Evolutionary conservation across 1,140 invertebrate genomes (phyloP).

Genomic region (Papilio aristodemus): DNA sequence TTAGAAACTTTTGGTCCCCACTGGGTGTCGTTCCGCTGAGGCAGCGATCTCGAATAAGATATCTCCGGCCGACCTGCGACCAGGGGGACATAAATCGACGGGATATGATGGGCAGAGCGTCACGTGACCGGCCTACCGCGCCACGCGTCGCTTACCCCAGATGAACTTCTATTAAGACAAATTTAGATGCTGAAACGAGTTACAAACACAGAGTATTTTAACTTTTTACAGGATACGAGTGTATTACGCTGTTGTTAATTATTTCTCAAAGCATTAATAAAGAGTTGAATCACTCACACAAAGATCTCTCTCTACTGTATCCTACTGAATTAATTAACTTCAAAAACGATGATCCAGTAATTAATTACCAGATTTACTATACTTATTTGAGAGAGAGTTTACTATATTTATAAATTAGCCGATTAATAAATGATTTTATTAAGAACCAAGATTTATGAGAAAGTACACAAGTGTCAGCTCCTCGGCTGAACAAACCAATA

Average conservation of each 20-base stretch:
- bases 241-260: too few species aligned
- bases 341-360: too few species aligned
- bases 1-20: constrained; percentile 39
- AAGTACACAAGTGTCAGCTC: not conserved
- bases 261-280: too few species aligned
- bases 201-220: not conserved
- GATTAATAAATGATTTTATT: not conserved
- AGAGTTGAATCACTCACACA: too few species aligned
- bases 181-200: not conserved
- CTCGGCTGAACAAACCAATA: not conserved
- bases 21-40: constrained; percentile 50
- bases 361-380: too few species aligned
- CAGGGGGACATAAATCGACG: constrained; percentile 44
- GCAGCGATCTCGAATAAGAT: constrained; percentile 65
- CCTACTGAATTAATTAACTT: too few species aligned
- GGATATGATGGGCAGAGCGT: constrained; percentile 36
- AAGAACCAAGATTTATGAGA: not conserved
- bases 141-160: not conserved
- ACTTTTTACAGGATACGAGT: too few species aligned
- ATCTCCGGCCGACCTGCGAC: constrained; percentile 57
- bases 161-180: not conserved
- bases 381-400: too few species aligned
- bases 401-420: not conserved
- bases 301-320: too few species aligned
- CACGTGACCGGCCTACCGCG: not conserved